These are phyloP conservation scores for Drosophila mimica DNA, from an alignment of 2,888 invertebrate genomes.

Conservation along the genomic window DNA sequence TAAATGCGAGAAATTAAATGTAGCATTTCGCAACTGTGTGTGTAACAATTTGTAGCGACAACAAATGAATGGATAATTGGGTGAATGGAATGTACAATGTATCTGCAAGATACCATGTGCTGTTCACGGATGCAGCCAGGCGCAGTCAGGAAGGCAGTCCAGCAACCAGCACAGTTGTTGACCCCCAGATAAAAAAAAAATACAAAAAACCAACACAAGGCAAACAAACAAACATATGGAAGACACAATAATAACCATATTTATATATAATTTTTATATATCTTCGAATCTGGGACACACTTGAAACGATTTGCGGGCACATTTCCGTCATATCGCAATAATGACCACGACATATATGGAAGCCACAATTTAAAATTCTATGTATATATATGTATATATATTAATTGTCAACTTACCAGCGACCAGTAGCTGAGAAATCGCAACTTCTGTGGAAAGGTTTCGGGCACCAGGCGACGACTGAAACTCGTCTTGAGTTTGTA, in stretches of 20 bases:
- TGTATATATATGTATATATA: not conserved
- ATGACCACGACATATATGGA: constrained; percentile 37
- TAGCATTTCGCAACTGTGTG: constrained; percentile 10
- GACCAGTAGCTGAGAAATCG: constrained; percentile 86
- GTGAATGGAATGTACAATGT: constrained; percentile 34
- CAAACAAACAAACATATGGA: constrained; percentile 64
- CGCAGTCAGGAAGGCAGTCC: not conserved
- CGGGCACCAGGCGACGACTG: constrained; percentile 81
- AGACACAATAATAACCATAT: constrained; percentile 47
- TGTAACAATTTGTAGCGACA: constrained; percentile 55
- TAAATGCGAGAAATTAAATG: constrained; percentile 59
- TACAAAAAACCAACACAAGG: constrained; percentile 8
- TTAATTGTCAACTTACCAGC: constrained; percentile 84
- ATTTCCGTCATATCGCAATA: constrained; percentile 67
- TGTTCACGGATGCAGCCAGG: constrained; percentile 23
- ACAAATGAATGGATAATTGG: constrained; percentile 55
- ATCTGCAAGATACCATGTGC: constrained; percentile 45
- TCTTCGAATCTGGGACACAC: constrained; percentile 49
- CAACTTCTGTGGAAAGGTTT: constrained; percentile 83
- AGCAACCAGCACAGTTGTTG: constrained; percentile 56
- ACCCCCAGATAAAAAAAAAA: constrained; percentile 44
- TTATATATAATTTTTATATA: constrained; percentile 1
- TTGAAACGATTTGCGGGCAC: constrained; percentile 58
- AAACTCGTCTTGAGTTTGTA: constrained; percentile 76
- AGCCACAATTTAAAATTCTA: not conserved